Conservation (phyloP, 2,888 invertebrate genomes). For the Cerastoderma edule region DNA sequence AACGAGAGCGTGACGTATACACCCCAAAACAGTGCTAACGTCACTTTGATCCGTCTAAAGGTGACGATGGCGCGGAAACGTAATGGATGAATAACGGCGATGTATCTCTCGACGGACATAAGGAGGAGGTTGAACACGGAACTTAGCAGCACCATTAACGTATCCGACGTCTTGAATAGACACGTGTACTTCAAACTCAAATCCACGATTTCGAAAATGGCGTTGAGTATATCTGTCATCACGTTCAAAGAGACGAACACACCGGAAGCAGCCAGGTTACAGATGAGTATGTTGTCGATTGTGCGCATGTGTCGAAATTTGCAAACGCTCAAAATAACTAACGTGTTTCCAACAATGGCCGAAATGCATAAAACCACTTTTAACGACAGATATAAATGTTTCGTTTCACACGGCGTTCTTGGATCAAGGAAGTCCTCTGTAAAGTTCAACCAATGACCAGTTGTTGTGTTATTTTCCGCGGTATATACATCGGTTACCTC, state of each 20-base stretch:
- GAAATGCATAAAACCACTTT: slow-evolving; percentile 12
- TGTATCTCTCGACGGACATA: slow-evolving; percentile 14
- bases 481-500: too few relatives aligned
- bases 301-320: slow-evolving; percentile 13
- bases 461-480: too few relatives aligned
- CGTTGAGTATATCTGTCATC: slow-evolving; percentile 11
- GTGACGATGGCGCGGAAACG: slow-evolving; percentile 10
- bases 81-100: slow-evolving; percentile 8
- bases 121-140: slow-evolving; percentile 10
- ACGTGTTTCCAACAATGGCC: slow-evolving; percentile 3
- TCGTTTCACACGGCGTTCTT: background rate
- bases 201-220: slow-evolving; percentile 7
- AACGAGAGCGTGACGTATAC: background rate
- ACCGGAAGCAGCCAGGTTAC: slow-evolving; percentile 13
- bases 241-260: slow-evolving; percentile 5
- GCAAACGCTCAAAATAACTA: slow-evolving; percentile 2
- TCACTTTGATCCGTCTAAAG: slow-evolving; percentile 4
- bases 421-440: too few relatives aligned
- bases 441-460: too few relatives aligned
- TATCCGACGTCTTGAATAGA: slow-evolving; percentile 8
- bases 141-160: background rate
- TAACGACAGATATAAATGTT: background rate
- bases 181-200: slow-evolving; percentile 4
- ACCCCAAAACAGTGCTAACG: background rate
- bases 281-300: slow-evolving; percentile 9